A percentile compares a stretch with the other conserved stretches of the same genome.
phyloP scores from a whole-genome alignment of 2,113 vertebrate genomes.

The Geococcyx californianus region DNA sequence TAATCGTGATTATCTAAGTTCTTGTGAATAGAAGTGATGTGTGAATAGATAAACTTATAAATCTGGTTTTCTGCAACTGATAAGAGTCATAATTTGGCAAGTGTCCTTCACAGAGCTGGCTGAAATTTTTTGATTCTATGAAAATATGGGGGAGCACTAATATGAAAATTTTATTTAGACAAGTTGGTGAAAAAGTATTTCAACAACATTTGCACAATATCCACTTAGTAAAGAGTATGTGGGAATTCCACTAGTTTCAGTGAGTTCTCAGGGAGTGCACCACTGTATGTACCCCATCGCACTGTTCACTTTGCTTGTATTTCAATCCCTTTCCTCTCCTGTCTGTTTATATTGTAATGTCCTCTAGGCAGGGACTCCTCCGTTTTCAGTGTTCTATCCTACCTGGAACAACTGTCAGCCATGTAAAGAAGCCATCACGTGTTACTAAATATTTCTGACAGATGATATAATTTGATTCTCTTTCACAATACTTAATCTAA shows the following conservation, averaged over 20 bases:
- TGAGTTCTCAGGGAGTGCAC: not conserved
- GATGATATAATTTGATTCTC: not conserved
- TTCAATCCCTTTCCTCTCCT: not conserved
- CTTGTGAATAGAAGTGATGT: not conserved
- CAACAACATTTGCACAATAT: not conserved
- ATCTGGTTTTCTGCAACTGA: not conserved
- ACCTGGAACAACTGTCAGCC: not conserved
- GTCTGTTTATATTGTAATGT: not conserved
- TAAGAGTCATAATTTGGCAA: not conserved
- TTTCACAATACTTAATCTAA: not conserved
- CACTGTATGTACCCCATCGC: not conserved
- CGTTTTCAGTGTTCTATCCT: not conserved
- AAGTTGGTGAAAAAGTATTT: conserved; percentile 17
- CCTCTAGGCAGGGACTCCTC: not conserved
- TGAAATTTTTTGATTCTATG: not conserved
- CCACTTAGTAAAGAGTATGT: not conserved
- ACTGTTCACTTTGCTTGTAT: not conserved
- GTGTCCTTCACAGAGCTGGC: not conserved
- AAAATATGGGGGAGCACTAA: not conserved
- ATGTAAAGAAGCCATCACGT: not conserved
- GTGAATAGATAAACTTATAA: not conserved
- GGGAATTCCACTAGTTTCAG: not conserved
- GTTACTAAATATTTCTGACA: not conserved
- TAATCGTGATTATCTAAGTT: not conserved
- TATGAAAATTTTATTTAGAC: not conserved